Evolutionary conservation across 2,113 vertebrate genomes (phyloP).

Genomic region (Tenrec ecaudatus): DNA sequence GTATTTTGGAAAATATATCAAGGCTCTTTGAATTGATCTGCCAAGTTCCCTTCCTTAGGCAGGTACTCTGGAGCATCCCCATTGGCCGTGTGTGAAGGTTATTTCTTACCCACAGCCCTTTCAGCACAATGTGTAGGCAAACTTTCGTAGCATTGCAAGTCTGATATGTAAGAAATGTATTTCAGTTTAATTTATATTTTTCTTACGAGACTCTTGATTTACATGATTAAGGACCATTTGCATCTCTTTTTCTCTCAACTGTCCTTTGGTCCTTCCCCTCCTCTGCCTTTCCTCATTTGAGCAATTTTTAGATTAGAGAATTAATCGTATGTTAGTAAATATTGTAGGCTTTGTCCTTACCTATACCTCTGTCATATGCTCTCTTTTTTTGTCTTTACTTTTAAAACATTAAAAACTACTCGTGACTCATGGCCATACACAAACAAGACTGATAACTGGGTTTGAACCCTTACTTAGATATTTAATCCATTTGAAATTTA

Average conservation of each 20-base stretch:
- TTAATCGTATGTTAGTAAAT: background rate
- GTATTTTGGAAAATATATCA: constrained; percentile 50
- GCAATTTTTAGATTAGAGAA: background rate
- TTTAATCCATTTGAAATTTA: too few species aligned
- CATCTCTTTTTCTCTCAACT: constrained; percentile 28
- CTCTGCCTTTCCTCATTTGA: background rate
- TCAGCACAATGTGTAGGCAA: constrained; percentile 12
- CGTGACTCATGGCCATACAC: too few species aligned
- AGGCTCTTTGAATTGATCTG: constrained; percentile 1
- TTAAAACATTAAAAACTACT: too few species aligned
- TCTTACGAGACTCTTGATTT: background rate
- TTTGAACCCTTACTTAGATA: too few species aligned
- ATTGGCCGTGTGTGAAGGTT: background rate
- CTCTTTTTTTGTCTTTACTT: too few species aligned
- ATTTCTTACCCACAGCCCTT: constrained; percentile 15
- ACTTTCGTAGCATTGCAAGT: constrained; percentile 31
- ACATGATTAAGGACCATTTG: constrained; percentile 29
- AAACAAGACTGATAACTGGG: too few species aligned
- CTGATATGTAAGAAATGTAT: constrained; percentile 40
- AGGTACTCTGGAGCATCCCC: background rate
- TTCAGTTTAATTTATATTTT: constrained; percentile 49
- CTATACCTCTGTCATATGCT: too few species aligned
- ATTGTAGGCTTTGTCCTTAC: background rate
- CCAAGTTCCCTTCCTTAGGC: constrained; percentile 7
- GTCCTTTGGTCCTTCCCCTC: background rate